Evolutionary conservation across 2,888 invertebrate genomes (phyloP), one percentile per base, ranked within the genome.

Genomic region (Lepidochrysops patricia): DNA sequence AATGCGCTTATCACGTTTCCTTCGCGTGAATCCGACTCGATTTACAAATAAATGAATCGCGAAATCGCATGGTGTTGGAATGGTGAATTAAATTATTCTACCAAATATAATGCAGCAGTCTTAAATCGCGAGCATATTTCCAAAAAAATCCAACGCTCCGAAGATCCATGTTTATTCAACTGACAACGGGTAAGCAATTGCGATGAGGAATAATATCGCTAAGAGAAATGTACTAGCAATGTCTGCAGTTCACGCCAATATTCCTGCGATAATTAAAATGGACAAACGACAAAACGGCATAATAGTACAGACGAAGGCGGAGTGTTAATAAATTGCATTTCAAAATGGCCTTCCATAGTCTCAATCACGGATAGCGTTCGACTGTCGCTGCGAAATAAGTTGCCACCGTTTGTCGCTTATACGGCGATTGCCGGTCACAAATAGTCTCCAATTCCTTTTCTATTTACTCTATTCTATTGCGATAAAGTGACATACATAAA

Each of bases 1-100:
- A 57, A 57, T 57, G 57, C 34, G 35, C 57, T 57, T 57, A 57
- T 57, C 57, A 34, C 37, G 25, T 35, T 37, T 57, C 57, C 57
- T 57, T 57, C 37, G 57, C 57, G 37, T 57, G 57, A 35, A 57
- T 57, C 57, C 57, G 26, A 57, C 25, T 35, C 25, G 35, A 34
- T 57, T 34, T 19, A 13, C 35, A 57, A 57, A 37, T 37, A 57
- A 37, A 57, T 26, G 57, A 57, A 57, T 34, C 34, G 13, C 35
- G 43, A 43, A 43, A 57, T 13, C 57, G 57, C 25, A 35, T 13
- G 7, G 57, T 15, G 52, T 52, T 52, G 57, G 23, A 57, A 35
- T 26, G 34, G 25, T 35, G 37, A 57, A 57, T 57, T 35, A 35
- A 57, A 54, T 54, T 29, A 29, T 19, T 12, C 54, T 54, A 54